phyloP scores from a whole-genome alignment of 2,888 invertebrate genomes.

The Drosophila conformis region DNA sequence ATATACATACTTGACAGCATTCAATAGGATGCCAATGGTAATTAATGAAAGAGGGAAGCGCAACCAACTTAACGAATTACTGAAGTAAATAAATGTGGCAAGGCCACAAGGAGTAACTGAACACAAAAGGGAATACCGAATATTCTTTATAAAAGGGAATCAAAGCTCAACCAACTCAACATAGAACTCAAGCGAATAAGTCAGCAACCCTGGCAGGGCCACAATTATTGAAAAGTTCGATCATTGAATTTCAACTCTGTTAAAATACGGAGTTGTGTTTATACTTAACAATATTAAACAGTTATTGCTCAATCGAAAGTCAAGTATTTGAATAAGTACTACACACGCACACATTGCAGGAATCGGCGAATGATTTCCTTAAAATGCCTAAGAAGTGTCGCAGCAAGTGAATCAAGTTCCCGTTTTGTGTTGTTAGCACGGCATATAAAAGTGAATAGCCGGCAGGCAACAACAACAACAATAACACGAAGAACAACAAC shows the following conservation, averaged over 20 bases:
- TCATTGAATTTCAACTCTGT: not conserved
- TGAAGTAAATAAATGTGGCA: not conserved
- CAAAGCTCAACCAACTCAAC: not conserved
- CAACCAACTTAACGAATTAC: not conserved
- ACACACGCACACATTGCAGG: not conserved
- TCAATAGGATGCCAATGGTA: not conserved
- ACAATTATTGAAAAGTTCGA: not conserved
- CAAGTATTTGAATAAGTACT: not conserved
- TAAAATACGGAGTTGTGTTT: not conserved
- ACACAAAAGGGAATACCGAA: not conserved
- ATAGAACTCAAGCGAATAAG: not conserved
- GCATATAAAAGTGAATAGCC: slow-evolving; percentile 42
- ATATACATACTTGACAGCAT: not conserved
- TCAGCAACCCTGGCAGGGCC: not conserved
- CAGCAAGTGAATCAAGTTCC: slow-evolving; percentile 19
- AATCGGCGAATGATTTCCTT: slow-evolving; percentile 5
- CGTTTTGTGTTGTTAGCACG: slow-evolving; percentile 30
- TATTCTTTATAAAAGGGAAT: not conserved
- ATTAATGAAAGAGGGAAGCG: not conserved
- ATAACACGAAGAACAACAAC: slow-evolving; percentile 39
- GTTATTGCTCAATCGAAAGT: not conserved
- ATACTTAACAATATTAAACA: not conserved
- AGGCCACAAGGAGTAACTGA: not conserved
- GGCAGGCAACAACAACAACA: slow-evolving; percentile 43
- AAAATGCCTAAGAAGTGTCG: slow-evolving; percentile 2